phyloP scores from a whole-genome alignment of 1,140 invertebrate genomes.

The Lucilia sericata region DNA sequence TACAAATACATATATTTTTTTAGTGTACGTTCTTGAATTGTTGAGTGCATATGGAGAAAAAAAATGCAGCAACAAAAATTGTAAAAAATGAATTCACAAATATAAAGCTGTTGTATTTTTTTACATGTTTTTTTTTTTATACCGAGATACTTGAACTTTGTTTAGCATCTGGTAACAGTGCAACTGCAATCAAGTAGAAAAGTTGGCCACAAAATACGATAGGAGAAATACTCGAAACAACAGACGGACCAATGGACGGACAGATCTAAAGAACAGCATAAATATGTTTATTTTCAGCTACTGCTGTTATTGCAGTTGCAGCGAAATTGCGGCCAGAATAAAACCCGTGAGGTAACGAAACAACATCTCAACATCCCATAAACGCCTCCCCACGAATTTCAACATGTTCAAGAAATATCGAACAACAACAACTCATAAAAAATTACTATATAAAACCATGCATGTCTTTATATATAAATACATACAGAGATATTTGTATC shows the following conservation, averaged over 20 bases:
- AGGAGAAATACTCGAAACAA: neutral
- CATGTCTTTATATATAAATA: too few species aligned
- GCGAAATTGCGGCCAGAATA: neutral
- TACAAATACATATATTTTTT: too few species aligned
- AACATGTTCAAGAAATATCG: neutral
- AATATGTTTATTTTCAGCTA: constrained; percentile 24
- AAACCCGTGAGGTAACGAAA: neutral
- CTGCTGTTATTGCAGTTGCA: neutral
- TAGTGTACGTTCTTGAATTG: neutral
- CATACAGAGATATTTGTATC: too few species aligned
- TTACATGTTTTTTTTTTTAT: neutral
- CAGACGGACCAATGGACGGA: neutral
- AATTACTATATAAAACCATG: too few species aligned
- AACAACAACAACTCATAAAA: too few species aligned
- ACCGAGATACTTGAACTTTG: constrained; percentile 6
- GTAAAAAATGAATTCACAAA: neutral
- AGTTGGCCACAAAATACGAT: neutral
- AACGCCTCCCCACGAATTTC: constrained; percentile 14
- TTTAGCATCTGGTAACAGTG: constrained; percentile 17
- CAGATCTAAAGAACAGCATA: neutral
- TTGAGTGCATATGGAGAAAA: neutral
- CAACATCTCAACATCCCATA: neutral
- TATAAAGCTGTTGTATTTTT: neutral
- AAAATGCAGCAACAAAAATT: neutral
- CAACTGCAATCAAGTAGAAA: neutral